Percentiles rank a stretch among this genome's conserved stretches.
Evolutionary conservation across 2,113 vertebrate species (phyloP).

Genomic region (Acrocephalus kingi): DNA sequence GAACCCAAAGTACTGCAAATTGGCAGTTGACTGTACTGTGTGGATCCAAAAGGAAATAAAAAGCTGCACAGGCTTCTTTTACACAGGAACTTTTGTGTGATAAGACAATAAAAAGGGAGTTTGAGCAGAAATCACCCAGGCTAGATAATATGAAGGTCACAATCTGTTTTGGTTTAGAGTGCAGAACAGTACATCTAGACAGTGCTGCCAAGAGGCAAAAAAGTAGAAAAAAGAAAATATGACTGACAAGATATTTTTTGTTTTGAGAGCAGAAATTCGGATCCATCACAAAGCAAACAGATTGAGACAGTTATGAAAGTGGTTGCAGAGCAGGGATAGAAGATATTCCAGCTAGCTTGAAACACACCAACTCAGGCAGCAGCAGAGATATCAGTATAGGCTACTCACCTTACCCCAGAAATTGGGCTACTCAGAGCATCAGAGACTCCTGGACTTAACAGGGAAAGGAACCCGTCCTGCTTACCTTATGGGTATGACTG

Average conservation of each 20-base stretch:
- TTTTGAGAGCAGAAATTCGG: not conserved
- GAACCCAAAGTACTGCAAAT: not conserved
- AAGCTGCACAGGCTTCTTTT: not conserved
- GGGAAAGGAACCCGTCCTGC: not conserved
- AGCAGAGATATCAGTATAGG: not conserved
- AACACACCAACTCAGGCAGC: not conserved
- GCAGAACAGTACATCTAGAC: not conserved
- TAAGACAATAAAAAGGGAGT: not conserved
- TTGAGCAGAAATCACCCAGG: not conserved
- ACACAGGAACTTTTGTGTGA: not conserved
- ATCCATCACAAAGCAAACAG: slow-evolving; percentile 2
- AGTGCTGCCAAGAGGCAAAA: not conserved
- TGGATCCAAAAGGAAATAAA: not conserved
- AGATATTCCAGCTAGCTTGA: not conserved
- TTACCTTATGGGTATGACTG: not conserved
- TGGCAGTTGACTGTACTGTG: not conserved
- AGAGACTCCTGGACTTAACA: not conserved
- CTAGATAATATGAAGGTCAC: not conserved
- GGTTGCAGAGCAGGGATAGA: not conserved
- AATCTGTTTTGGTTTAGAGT: not conserved
- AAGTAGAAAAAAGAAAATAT: not conserved
- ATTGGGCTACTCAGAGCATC: not conserved
- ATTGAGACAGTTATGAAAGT: not conserved
- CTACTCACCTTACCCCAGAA: not conserved
- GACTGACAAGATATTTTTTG: not conserved